These are phyloP conservation scores for Hypotaenidia philippensis DNA, from an alignment of 2,797 vertebrate species.

Conservation along the genomic window DNA sequence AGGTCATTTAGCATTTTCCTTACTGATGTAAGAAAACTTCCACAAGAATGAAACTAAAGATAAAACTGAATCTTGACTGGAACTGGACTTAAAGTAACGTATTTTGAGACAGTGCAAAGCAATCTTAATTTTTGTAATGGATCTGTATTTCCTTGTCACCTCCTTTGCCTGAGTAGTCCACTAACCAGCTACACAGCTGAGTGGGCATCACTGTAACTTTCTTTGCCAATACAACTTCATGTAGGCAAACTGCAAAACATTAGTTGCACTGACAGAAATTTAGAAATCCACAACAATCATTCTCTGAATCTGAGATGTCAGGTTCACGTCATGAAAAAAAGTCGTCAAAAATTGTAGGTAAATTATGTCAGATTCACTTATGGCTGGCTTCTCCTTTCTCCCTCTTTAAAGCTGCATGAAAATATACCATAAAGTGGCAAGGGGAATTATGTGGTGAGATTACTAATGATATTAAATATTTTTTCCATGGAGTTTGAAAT, in stretches of 20 bases:
- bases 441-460: not conserved
- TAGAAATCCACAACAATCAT: not conserved
- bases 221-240: not conserved
- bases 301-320: not conserved
- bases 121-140: not conserved
- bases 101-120: rapidly evolving
- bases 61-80: not conserved
- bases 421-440: not conserved
- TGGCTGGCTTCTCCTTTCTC: not conserved
- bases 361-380: not conserved
- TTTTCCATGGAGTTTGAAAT: constrained; percentile 16
- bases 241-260: not conserved
- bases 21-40: not conserved
- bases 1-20: not conserved
- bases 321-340: not conserved
- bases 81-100: not conserved
- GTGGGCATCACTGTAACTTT: not conserved
- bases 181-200: not conserved
- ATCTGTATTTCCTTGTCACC: not conserved
- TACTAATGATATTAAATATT: not conserved
- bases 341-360: not conserved
- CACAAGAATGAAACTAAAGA: not conserved
- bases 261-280: not conserved
- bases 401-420: not conserved
- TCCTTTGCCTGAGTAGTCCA: not conserved